Evolutionary conservation across 2,113 vertebrate species (phyloP).

Genomic region (Caracal caracal): DNA sequence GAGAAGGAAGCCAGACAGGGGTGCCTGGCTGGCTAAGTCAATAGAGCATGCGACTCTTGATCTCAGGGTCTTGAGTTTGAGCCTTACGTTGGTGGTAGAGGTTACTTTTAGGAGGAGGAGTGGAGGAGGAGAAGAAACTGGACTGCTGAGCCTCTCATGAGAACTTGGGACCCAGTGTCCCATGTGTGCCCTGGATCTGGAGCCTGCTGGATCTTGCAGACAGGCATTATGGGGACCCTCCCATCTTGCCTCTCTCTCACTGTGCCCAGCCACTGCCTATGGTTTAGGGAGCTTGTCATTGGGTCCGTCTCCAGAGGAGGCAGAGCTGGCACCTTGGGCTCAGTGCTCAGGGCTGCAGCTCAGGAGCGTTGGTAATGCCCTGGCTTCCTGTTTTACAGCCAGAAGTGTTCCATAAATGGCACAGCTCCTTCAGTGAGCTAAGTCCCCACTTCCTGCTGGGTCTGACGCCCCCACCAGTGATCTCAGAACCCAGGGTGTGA

Average conservation of each 20-base stretch:
- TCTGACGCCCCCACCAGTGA: conserved; percentile 37
- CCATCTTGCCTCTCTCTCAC: rapidly evolving
- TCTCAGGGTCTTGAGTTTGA: neutral
- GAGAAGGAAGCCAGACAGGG: neutral
- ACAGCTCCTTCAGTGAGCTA: conserved; percentile 74
- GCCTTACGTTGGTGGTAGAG: neutral
- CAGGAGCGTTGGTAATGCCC: conserved; percentile 77
- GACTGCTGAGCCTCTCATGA: neutral
- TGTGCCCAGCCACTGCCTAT: neutral
- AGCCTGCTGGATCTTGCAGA: neutral
- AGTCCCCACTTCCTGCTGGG: conserved; percentile 58
- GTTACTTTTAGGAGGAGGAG: neutral
- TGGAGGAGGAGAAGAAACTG: neutral
- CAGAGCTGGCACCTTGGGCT: neutral
- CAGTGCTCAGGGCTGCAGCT: conserved; percentile 70
- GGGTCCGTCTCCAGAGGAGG: neutral
- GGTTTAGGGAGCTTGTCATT: neutral
- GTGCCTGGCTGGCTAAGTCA: neutral
- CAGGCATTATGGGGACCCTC: no score
- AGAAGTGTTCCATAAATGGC: conserved; percentile 79
- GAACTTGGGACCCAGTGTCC: neutral
- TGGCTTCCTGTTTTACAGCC: conserved; percentile 80
- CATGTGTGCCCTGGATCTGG: neutral
- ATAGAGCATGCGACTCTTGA: neutral
- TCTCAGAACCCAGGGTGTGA: conserved; percentile 69